These are phyloP conservation scores for Temnopleurus reevesii DNA, from an alignment of 53 echinoderm and acorn worm species.

Conservation along the genomic window DNA sequence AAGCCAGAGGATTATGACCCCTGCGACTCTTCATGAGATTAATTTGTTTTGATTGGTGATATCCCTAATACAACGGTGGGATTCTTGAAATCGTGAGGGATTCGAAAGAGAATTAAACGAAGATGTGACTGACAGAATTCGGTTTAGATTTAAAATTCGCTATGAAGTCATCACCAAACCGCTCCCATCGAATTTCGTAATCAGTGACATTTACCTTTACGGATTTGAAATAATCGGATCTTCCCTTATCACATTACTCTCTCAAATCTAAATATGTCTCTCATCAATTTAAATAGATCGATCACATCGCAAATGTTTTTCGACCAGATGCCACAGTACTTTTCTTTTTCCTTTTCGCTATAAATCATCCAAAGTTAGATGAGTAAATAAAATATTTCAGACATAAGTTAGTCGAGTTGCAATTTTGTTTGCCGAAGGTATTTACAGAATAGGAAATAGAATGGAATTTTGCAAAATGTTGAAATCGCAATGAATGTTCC, in stretches of 20 bases:
- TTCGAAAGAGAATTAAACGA: neutral
- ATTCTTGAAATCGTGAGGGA: slow-evolving; percentile 19
- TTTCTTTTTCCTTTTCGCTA: too few species aligned
- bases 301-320: neutral
- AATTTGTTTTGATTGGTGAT: slow-evolving; percentile 45
- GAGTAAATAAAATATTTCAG: neutral
- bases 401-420: neutral
- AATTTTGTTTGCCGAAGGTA: neutral
- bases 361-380: neutral
- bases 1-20: neutral
- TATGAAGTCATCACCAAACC: neutral
- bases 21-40: slow-evolving; percentile 37
- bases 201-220: slow-evolving; percentile 19
- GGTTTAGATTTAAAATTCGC: neutral
- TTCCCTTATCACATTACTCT: neutral
- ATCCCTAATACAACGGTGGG: neutral
- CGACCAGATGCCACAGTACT: neutral
- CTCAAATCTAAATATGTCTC: slow-evolving; percentile 11
- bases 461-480: neutral
- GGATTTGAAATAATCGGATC: neutral
- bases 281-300: neutral
- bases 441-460: neutral
- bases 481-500: neutral
- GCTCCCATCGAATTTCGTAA: neutral
- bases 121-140: neutral